Evolutionary conservation across 2,113 vertebrate species (phyloP), one percentile per base, ranked within the genome.

Genomic region (Toxotes jaculatrix): DNA sequence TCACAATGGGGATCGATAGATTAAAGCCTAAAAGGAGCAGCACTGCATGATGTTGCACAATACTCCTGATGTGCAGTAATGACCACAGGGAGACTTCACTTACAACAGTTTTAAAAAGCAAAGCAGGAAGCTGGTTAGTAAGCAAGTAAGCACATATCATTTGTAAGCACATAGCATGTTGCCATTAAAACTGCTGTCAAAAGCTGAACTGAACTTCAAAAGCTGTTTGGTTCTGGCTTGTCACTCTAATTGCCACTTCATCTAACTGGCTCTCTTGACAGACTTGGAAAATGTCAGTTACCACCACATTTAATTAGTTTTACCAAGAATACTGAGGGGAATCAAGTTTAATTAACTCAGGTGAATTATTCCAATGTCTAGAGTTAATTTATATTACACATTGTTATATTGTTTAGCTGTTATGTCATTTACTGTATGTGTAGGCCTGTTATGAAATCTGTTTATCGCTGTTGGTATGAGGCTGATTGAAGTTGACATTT

Each of bases 271-370:
- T 86, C 75, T 84, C 66, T 72, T 63, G 64, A 89, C 66, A 84
- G 79, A 80, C 79, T 81, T 80, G 70, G 81, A 84, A 87, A 89
- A 88, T 87, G 70, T 82, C 79, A 81, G 66, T 84, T 85, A 80
- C 73, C 47, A 73, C 77, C 76, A 62, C 66, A 77, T 90, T 87
- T 87, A 89, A 93, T 93, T 85, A 87, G 71, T 84, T 88, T 74
- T 56, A 87, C 79, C 65, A 81, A 62, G 72, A 87, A 84, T 75
- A 64, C 79, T 68, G 43, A 78, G 43, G 84, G 83, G 82, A 86
- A 83, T 87, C 69, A 62, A 74, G 65, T 88, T 87, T 89, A 90
- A 92, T 93, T 90, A 92, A 84, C 79, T 86, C 34, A 21, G 65
- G 77, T 60, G 21, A 89, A 82, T 85, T 82, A 88, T 88, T 80